phyloP scores from a whole-genome alignment of 1,140 invertebrate species.

The Coptotermes formosanus region DNA sequence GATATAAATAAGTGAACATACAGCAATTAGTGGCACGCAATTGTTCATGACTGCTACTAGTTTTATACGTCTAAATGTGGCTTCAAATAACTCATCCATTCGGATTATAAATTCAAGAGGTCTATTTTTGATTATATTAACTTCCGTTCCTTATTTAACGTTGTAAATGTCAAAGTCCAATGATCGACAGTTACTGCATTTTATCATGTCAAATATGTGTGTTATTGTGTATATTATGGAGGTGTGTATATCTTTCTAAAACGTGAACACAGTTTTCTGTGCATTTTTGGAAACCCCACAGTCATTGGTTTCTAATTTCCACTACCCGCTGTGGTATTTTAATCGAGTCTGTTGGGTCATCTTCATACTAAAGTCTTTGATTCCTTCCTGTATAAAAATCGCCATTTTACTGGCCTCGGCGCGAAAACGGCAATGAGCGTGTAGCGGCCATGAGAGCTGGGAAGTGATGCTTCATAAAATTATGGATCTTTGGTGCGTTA shows the following conservation, averaged over 20 bases:
- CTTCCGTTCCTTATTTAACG: slow-evolving; percentile 22
- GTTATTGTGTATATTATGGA: background rate
- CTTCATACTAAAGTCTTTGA: slow-evolving; percentile 9
- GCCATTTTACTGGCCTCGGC: slow-evolving; percentile 27
- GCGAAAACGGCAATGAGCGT: slow-evolving; percentile 21
- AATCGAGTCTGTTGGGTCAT: background rate
- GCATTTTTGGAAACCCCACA: too few species aligned
- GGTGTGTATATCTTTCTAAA: background rate
- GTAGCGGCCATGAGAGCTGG: slow-evolving; percentile 3
- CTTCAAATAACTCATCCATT: background rate
- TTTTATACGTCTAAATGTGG: too few species aligned
- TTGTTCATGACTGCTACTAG: too few species aligned
- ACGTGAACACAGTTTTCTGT: background rate
- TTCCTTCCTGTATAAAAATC: slow-evolving; percentile 13
- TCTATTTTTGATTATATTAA: background rate
- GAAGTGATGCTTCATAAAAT: background rate
- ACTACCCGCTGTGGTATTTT: background rate
- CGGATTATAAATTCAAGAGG: background rate
- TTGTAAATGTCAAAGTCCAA: slow-evolving; percentile 7
- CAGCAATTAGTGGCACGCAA: too few species aligned
- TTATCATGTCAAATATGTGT: background rate
- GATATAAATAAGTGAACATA: too few species aligned
- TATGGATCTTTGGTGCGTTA: background rate
- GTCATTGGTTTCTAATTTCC: background rate
- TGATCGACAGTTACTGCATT: background rate